Conservation (phyloP, 2,113 vertebrate genomes). For the Petroica traversi region DNA sequence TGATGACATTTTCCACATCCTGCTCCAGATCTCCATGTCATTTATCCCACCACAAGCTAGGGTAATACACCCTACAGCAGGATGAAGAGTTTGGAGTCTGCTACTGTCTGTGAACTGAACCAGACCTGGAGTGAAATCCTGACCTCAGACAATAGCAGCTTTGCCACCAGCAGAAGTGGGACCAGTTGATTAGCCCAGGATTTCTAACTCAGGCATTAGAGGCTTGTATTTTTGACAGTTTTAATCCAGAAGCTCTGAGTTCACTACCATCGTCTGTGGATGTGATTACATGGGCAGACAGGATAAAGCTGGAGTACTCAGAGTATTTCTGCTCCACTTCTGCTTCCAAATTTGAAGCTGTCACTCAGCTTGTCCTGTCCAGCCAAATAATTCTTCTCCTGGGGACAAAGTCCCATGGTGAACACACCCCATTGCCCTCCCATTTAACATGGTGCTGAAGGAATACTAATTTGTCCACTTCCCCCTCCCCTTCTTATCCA, state of each 20-base stretch:
- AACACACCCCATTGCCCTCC: background rate
- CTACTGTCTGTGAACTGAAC: constrained; percentile 40
- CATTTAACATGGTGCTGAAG: constrained; percentile 28
- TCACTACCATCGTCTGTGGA: background rate
- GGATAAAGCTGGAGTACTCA: background rate
- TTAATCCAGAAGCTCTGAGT: constrained; percentile 21
- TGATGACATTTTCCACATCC: constrained; percentile 51
- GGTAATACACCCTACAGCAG: background rate
- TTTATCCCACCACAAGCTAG: constrained; percentile 10
- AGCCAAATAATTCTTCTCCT: background rate
- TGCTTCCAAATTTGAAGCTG: background rate
- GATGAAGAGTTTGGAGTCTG: background rate
- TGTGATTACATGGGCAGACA: constrained; percentile 6
- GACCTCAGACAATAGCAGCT: constrained; percentile 35
- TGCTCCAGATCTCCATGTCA: constrained; percentile 21
- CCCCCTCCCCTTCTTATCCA: background rate
- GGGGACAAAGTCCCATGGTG: background rate
- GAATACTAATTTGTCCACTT: background rate
- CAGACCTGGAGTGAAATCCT: constrained; percentile 30
- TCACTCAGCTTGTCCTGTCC: background rate
- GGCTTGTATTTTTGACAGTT: constrained; percentile 19
- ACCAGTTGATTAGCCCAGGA: background rate
- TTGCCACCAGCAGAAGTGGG: background rate
- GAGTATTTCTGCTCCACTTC: background rate
- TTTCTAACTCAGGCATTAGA: constrained; percentile 23